phyloP scores from a whole-genome alignment of 2,888 invertebrate species.

The Chesias legatella region DNA sequence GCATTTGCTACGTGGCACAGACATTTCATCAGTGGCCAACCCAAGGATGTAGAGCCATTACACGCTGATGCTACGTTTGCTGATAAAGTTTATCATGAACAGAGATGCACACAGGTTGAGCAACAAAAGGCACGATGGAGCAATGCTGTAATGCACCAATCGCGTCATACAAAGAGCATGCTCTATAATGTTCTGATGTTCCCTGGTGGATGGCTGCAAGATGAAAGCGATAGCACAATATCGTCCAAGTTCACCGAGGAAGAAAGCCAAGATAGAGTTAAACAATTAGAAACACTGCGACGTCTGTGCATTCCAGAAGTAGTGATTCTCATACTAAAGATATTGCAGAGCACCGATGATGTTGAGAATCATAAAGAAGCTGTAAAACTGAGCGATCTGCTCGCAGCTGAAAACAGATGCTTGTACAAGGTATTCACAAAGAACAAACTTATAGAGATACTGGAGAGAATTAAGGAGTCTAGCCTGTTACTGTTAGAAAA shows the following conservation, averaged over 20 bases:
- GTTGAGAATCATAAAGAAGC: slow-evolving; percentile 86
- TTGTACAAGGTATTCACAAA: slow-evolving; percentile 91
- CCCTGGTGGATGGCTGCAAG: slow-evolving; percentile 94
- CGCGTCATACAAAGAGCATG: slow-evolving; percentile 87
- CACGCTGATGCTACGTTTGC: slow-evolving; percentile 86
- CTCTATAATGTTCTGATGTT: slow-evolving; percentile 93
- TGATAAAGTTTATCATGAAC: slow-evolving; percentile 93
- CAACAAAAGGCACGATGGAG: slow-evolving; percentile 89
- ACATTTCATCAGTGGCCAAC: slow-evolving; percentile 89
- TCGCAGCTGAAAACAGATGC: slow-evolving; percentile 88
- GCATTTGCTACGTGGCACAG: slow-evolving; percentile 94
- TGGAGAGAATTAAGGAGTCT: slow-evolving; percentile 89
- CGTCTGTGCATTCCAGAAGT: slow-evolving; percentile 92
- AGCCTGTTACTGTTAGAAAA: slow-evolving; percentile 87
- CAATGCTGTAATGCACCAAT: slow-evolving; percentile 84
- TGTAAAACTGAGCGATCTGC: slow-evolving; percentile 86
- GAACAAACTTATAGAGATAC: slow-evolving; percentile 87
- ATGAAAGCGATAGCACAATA: slow-evolving; percentile 79
- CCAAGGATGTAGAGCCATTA: slow-evolving; percentile 83
- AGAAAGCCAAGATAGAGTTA: slow-evolving; percentile 77
- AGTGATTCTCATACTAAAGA: slow-evolving; percentile 87
- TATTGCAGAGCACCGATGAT: slow-evolving; percentile 87
- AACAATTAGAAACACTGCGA: slow-evolving; percentile 87
- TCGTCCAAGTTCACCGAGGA: slow-evolving; percentile 66
- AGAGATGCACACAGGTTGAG: slow-evolving; percentile 88